These are phyloP conservation scores for Microctonus hyperodae DNA, from an alignment of 2,888 invertebrate genomes.

Conservation along the genomic window DNA sequence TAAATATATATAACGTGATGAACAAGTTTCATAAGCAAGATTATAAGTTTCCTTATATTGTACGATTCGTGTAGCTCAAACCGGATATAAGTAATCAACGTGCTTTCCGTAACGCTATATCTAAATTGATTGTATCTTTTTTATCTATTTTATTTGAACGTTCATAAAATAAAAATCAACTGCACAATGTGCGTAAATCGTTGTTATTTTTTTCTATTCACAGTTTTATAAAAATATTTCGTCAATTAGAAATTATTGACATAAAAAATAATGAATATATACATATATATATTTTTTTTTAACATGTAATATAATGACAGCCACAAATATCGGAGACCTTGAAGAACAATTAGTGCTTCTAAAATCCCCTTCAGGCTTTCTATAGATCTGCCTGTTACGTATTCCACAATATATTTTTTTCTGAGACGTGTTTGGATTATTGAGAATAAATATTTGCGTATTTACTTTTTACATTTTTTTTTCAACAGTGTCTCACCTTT, in stretches of 20 bases:
- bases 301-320: neutral
- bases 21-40: too few species aligned
- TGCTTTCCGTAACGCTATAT: neutral
- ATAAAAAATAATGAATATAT: neutral
- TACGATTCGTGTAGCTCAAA: neutral
- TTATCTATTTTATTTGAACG: neutral
- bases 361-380: neutral
- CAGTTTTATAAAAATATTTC: neutral
- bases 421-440: too few species aligned
- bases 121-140: neutral
- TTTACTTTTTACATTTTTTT: neutral
- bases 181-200: neutral
- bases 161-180: neutral
- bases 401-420: neutral
- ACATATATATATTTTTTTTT: too few species aligned
- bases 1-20: conserved; percentile 9
- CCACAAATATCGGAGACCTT: neutral
- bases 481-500: neutral
- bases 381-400: neutral
- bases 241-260: neutral
- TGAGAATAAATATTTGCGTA: neutral
- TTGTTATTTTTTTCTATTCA: neutral
- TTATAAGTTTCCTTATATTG: conserved; percentile 28
- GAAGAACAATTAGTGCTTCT: neutral
- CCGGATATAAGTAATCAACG: conserved; percentile 19